These are phyloP conservation scores for Lepus timidus DNA, from an alignment of 2,113 vertebrate species.

Conservation along the genomic window DNA sequence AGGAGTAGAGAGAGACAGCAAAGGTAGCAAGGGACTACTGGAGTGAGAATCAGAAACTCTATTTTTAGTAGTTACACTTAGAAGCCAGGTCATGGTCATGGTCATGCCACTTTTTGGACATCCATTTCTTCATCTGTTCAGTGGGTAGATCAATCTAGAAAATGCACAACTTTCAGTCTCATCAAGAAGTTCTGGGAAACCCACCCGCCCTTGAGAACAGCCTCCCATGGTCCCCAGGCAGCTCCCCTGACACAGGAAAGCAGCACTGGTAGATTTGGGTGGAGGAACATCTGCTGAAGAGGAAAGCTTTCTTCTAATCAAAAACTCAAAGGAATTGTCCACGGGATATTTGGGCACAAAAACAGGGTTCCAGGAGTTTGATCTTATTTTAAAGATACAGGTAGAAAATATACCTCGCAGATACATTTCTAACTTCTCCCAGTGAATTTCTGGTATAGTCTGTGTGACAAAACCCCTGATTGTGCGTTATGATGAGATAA, in stretches of 20 bases:
- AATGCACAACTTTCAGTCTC: not conserved
- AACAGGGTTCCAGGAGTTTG: not conserved
- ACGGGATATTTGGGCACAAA: conserved; percentile 21
- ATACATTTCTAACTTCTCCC: not conserved
- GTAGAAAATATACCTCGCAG: not conserved
- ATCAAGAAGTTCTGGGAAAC: not conserved
- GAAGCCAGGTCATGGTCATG: not conserved
- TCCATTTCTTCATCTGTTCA: not conserved
- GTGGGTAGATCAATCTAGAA: not conserved
- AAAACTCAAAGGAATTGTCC: not conserved
- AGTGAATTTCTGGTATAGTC: not conserved
- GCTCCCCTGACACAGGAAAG: not conserved
- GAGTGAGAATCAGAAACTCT: not conserved
- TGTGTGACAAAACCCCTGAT: not conserved
- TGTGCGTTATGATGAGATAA: not conserved
- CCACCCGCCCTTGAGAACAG: not conserved
- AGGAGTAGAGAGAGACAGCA: not conserved
- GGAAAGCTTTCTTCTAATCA: not conserved
- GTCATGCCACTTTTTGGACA: not conserved
- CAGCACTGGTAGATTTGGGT: not conserved
- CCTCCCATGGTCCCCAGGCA: not conserved
- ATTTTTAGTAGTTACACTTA: not conserved
- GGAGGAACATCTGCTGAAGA: not conserved
- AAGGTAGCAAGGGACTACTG: not conserved
- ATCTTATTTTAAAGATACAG: conserved; percentile 5